Evolutionary conservation across 2,797 vertebrate genomes (phyloP), one percentile per base, ranked within the genome.

Genomic region (Megalops cyprinoides): DNA sequence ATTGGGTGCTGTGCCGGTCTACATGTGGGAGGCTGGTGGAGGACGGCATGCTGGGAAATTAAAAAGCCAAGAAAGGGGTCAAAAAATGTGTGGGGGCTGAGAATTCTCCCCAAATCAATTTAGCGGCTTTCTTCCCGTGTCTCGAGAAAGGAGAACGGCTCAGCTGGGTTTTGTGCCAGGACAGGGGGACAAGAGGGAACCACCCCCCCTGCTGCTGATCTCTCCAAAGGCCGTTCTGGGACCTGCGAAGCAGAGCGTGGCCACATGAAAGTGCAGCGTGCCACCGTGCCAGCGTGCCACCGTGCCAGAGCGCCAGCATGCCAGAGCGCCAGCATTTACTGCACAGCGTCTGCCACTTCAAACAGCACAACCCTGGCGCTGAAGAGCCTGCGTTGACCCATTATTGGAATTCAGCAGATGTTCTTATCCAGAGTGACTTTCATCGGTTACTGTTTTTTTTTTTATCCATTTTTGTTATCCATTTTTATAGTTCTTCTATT

Each of bases 61-160:
- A 20, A 0, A 14, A n/a, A 2, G 14, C 14, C 31, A 37, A 18
- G 31, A 62, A 15, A 14, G 10, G 10, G 14, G 31, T 0, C 12
- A 3, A 18, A 34, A 14, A n/a, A n/a, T 15, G n/a, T 65, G 7
- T 14, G 23, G 55, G 56, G 56, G 62, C 2, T 15, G 6, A 67
- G 62, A 37, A 62, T n/a, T 28, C 58, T 62, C 25, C 58, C n/a
- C n/a, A 62, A 62, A 62, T 62, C n/a, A 62, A 37, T 67, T 67
- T 15, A 34, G 31, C 62, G 62, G 2, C 12, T 67, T 67, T 67
- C 14, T 60, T 60, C 14, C 3, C n/a, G n/a, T 60, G 7, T 28
- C n/a, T 60, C 14, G 60, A 60, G 1, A 28, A 5, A 15, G 28
- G 31, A 37, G 62, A 62, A n/a, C 4, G 20, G 0, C n/a, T n/a